Base-by-base conservation (phyloP, 2,888 invertebrate genomes). In the Brassicogethes aeneus region DNA sequence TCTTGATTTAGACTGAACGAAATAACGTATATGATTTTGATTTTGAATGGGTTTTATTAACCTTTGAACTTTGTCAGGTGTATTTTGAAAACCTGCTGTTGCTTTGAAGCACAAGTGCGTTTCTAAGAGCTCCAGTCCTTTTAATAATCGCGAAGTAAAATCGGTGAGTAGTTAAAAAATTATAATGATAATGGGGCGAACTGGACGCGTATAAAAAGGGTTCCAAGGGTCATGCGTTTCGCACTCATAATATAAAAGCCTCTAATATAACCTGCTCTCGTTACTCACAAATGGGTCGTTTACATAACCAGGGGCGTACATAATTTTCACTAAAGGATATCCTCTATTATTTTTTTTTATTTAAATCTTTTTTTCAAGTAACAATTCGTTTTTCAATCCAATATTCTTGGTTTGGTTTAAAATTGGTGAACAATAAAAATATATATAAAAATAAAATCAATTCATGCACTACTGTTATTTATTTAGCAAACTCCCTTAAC, bases 141-240 rank as follows among this genome's bases (percentile, higher is more conserved):
- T 23, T 36, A 40, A 42, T 34, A 16, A 23, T 33, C 30, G 42
- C 37, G 16, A 37, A 34, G 17, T 34, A 35, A 43, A 45, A 45
- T 46, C 44, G 34, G 39, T 43, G 36, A 45, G 37, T 38, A 41
- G 34, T 39, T 16, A 45, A 40, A n/a, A 46, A 50, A 50, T 50
- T 47, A 48, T 12, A 52, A 52, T 52, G 34, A 49, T 44, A 50
- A 50, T 47, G 45, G 45, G 40, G 45, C 40, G 45, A 32, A 48
- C 48, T 48, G 51, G 48, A 45, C 43, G n/a, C n/a, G n/a, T n/a
- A 47, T 53, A 50, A 52, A 52, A 51, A 45, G 50, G 48, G 52
- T 47, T 50, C 50, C 44, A 44, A 47, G 46, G 42, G 23, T 23
- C 23, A 37, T 37, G 34, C 37, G 40, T 50, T 50, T 50, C 41